Evolutionary conservation across 2,113 vertebrate species (phyloP), one percentile per base, ranked within the genome.

Genomic region (Columba livia): DNA sequence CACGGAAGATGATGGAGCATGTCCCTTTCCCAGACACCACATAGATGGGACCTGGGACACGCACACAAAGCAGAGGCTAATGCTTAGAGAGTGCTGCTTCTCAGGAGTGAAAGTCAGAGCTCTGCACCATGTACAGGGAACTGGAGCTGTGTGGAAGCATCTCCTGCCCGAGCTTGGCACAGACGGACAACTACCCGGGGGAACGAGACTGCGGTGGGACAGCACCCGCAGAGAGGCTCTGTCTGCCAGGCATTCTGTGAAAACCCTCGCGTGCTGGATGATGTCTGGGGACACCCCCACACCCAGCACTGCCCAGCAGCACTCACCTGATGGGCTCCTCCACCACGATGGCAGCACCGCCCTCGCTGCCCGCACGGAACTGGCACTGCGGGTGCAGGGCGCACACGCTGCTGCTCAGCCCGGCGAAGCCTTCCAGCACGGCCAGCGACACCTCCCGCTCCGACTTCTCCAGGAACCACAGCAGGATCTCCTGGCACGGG

Each of bases 401-500:
- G 11, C n/a, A 75, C n/a, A 71, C 40, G 7, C 48, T 81, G 79
- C 34, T 86, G 60, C 97, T 95, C 67, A 99, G 96, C 57, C 98
- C 96, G 1, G 97, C 98, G 6, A 99, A 96, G 38, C 96, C 97
- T 94, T 97, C 97, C 92, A 99, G 97, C 13, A 94, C 91, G 0
- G 94, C 60, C 51, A 99, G 90, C 1, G 98, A 98, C 20, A 53
- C 91, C 36, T 91, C 91, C 13, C 90, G 75, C 70, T 98, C 98
- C 0, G 97, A 77, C 67, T 98, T 98, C 86, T 97, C 97, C 95
- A 99, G 96, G 96, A 98, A 99, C 99, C 99, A 99, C 66, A 99
- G 93, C 95, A 99, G 84, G 86, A 99, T 98, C 95, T 99, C 99
- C 98, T 99, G 98, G 97, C 99, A 99, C 5, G 93, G 97, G 78